Base-by-base conservation (phyloP, 2,113 vertebrate genomes). In the Syngnathus floridae region DNA sequence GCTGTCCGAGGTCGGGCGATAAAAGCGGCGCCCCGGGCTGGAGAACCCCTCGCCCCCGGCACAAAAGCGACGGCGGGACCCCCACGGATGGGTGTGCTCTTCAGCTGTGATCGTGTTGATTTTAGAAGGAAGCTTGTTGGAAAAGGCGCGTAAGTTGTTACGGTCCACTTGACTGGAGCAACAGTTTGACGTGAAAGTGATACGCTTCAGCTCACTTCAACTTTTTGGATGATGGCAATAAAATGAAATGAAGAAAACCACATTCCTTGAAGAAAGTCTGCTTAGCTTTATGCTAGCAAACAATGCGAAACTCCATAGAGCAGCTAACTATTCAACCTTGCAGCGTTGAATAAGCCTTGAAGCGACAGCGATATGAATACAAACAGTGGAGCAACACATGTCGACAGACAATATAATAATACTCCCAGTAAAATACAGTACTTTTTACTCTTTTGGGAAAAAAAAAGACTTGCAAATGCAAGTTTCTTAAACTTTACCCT, bases 101-200 rank as follows among this genome's bases (percentile, higher is more conserved):
- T 83, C 79, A 75, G 71, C 55, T 37, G 65, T 85, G 73, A 80
- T 63, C 81, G 78, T 84, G 84, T 86, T 85, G 82, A 76, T 82
- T 82, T 82, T 82, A 66, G 76, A 67, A 83, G 81, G 79, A 83
- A 81, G 79, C 75, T 77, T 76, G 72, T 70, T 62, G 40, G 41
- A 62, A 41, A 58, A 74, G 48, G 64, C 60, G 11, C 10, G 11
- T 2, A 16, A 9, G 14, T 19, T 57, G 55, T 19, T 16, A 8
- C 31, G 26, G 14, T 56, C 54, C 6, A 36, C 4, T 31, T n/a
- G 2, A 49, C 48, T 9, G 8, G 19, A n/a, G 7, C 9, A 16
- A 57, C 48, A 21, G 48, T 51, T 9, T 51, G 48, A 7, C 48
- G 8, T 21, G 16, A 51, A 51, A 21, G 48, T 51, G 48, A 21